Evolutionary conservation across 2,888 invertebrate species (phyloP), one percentile per base, ranked within the genome.

Genomic region (Stenurella melanura): DNA sequence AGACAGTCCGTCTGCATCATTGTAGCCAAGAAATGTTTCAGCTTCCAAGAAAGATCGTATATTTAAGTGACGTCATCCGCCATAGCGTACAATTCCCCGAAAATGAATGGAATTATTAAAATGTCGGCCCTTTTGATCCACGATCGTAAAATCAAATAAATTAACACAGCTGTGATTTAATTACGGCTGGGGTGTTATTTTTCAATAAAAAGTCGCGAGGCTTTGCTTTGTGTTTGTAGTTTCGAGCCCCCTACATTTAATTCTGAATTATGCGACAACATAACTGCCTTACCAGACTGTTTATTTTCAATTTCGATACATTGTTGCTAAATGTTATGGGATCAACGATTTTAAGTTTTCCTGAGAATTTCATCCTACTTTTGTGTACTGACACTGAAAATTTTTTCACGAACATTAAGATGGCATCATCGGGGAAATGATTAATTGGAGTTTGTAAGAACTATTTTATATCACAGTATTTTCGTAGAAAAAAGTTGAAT

Each of bases 121-220:
- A 85, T 84, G 85, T 83, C 86, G 86, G 85, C 77, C 78, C 81
- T 80, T 86, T 86, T 86, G 85, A 86, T 85, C 84, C 82, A 80
- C 81, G 80, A 84, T 86, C 86, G 85, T 86, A 82, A 86, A 85
- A 85, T 82, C 79, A 80, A 81, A 83, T 85, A 83, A 84, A 85
- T 86, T 83, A 84, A 83, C 83, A 80, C 83, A 84, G 83, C 85
- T 83, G 83, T 81, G 73, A 77, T 82, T 84, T 84, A 83, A 84
- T 83, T 84, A 78, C 69, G 80, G 73, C 75, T 21, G 71, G 73
- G 68, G 82, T 82, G 81, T 83, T 83, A 83, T 83, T 83, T 84
- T 83, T 81, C 84, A 81, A 84, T 83, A 81, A 84, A 83, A 81
- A 81, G 67, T 64, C 58, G 64, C 38, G 50, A 64, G 69, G 66